A percentile compares a stretch with the other conserved stretches of the same genome.
These are phyloP conservation scores for Trichopria drosophilae DNA, from an alignment of 2,888 invertebrate genomes.

Conservation along the genomic window DNA sequence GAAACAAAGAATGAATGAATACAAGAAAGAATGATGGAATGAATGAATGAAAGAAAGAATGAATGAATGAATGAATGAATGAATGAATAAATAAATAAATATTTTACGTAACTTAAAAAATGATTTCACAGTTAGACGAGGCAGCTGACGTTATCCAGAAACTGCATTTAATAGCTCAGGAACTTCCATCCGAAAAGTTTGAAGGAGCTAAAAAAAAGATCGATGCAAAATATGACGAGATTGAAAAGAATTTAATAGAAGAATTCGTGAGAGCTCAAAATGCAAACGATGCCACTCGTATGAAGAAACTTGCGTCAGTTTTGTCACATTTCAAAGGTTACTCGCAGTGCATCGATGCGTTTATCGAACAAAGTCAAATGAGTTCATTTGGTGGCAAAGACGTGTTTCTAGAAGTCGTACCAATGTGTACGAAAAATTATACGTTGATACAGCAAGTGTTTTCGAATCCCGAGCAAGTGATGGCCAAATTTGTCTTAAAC, in stretches of 20 bases:
- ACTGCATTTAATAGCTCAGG: conserved; percentile 91
- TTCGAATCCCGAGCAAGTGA: conserved; percentile 92
- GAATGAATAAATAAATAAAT: conserved; percentile 1
- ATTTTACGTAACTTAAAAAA: conserved; percentile 1
- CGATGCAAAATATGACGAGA: conserved; percentile 85
- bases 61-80: conserved; percentile 1
- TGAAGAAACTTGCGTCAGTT: conserved; percentile 91
- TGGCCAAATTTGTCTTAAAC: conserved; percentile 96
- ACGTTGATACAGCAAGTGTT: conserved; percentile 87
- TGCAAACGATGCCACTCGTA: conserved; percentile 79
- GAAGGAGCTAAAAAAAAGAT: conserved; percentile 84
- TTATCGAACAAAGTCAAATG: conserved; percentile 94
- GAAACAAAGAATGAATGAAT: no score
- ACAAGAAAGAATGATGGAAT: not conserved
- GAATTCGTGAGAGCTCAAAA: conserved; percentile 91
- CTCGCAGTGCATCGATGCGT: conserved; percentile 93
- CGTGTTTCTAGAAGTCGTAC: conserved; percentile 86
- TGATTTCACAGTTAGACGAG: conserved; percentile 74
- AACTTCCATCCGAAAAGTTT: conserved; percentile 86
- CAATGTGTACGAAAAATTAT: conserved; percentile 85
- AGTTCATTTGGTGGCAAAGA: conserved; percentile 84
- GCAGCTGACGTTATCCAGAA: conserved; percentile 98
- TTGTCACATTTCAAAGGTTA: conserved; percentile 96
- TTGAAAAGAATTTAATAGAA: conserved; percentile 86
- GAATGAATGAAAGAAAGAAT: not conserved